Evolutionary conservation across 2,113 vertebrate species (phyloP).

Genomic region (Solea senegalensis): DNA sequence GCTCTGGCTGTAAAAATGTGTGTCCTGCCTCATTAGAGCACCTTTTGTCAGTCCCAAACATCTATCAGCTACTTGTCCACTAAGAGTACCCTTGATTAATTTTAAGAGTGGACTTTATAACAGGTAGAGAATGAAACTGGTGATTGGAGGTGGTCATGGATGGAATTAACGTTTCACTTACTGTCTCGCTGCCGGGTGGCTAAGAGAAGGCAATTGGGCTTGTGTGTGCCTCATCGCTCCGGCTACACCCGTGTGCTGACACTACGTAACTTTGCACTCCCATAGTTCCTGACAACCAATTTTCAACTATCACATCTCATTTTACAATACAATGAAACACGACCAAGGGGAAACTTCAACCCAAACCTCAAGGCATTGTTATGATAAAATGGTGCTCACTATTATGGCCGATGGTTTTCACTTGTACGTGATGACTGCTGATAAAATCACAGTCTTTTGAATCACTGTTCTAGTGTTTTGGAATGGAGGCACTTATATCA

Average conservation of each 20-base stretch:
- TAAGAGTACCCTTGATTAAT: constrained; percentile 8
- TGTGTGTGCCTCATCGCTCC: constrained; percentile 42
- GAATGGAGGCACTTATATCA: no score
- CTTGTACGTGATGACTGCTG: not conserved
- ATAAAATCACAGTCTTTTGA: no score
- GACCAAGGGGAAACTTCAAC: not conserved
- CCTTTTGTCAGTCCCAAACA: constrained; percentile 8
- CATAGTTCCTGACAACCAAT: constrained; percentile 49
- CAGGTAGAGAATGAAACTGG: constrained; percentile 12
- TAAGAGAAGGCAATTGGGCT: constrained; percentile 33
- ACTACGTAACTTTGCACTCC: constrained; percentile 36
- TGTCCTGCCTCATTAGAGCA: constrained; percentile 8
- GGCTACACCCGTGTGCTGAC: constrained; percentile 27
- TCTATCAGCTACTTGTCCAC: constrained; percentile 14
- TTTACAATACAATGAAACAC: constrained; percentile 34
- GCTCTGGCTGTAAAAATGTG: not conserved
- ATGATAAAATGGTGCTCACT: not conserved
- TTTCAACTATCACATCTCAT: constrained; percentile 56
- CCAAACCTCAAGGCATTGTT: not conserved
- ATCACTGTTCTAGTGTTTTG: no score
- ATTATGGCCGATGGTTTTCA: not conserved
- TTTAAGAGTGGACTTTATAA: constrained; percentile 22
- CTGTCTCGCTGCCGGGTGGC: constrained; percentile 21
- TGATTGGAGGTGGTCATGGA: constrained; percentile 20
- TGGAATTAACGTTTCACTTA: constrained; percentile 23